Percentiles rank a stretch among this genome's conserved stretches.
These are phyloP conservation scores for Pteropus rufus DNA, from an alignment of 2,797 vertebrate species.

Conservation along the genomic window DNA sequence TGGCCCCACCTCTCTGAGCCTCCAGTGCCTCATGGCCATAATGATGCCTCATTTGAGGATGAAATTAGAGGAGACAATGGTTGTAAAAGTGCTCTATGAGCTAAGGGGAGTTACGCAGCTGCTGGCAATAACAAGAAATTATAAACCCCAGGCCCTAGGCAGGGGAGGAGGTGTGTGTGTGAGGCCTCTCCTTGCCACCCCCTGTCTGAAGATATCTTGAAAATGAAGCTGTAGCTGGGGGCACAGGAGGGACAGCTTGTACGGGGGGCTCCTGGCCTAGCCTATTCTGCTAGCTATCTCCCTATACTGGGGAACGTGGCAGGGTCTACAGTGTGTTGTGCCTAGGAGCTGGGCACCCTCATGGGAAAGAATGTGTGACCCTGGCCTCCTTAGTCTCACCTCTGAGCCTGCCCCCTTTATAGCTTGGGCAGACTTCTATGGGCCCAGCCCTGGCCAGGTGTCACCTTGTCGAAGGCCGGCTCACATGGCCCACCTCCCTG, in stretches of 20 bases:
- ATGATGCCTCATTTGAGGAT: not conserved
- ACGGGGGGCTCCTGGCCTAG: not conserved
- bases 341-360: not conserved
- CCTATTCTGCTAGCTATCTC: not conserved
- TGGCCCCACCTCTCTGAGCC: not conserved
- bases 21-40: not conserved
- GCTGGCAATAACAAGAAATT: not conserved
- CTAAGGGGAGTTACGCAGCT: not conserved
- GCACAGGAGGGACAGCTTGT: not conserved
- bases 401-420: not conserved
- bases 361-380: not conserved
- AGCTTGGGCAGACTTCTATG: not conserved
- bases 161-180: not conserved
- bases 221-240: not conserved
- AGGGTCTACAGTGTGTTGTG: not conserved
- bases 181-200: not conserved
- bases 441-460: slow-evolving; percentile 14
- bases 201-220: not conserved
- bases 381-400: not conserved
- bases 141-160: not conserved
- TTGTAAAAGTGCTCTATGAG: not conserved
- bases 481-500: slow-evolving; percentile 7
- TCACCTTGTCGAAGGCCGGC: not conserved
- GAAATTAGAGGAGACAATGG: not conserved
- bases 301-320: not conserved